Evolutionary conservation across 2,888 invertebrate species (phyloP).

Genomic region (Oscheius sp.): DNA sequence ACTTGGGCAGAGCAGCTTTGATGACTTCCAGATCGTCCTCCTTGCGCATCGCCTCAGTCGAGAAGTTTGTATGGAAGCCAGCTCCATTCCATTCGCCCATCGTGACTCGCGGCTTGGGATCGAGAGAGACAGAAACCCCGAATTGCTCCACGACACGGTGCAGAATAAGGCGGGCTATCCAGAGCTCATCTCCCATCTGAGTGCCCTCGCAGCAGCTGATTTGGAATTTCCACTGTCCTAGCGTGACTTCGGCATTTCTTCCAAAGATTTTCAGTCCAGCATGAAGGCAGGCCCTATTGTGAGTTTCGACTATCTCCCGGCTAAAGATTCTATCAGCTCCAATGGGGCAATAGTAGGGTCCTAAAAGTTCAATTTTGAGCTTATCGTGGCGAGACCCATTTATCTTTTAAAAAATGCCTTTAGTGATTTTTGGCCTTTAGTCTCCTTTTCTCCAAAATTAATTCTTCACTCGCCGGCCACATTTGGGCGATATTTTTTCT

Average conservation of each 20-base stretch:
- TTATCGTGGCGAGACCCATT: too few species aligned
- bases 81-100: conserved; percentile 87
- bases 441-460: too few species aligned
- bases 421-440: too few species aligned
- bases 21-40: conserved; percentile 56
- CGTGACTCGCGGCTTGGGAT: conserved; percentile 72
- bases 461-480: too few species aligned
- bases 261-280: conserved; percentile 91
- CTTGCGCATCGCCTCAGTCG: conserved; percentile 85
- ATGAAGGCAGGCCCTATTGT: conserved; percentile 90
- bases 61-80: conserved; percentile 94
- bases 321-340: conserved; percentile 93
- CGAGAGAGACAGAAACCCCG: conserved; percentile 72
- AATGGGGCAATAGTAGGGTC: conserved; percentile 90
- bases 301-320: conserved; percentile 92
- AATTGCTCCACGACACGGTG: conserved; percentile 72
- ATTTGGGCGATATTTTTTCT: too few species aligned
- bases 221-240: conserved; percentile 70
- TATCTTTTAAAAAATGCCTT: too few species aligned
- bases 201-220: conserved; percentile 74
- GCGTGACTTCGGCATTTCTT: conserved; percentile 80
- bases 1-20: conserved; percentile 74
- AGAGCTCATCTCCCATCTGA: conserved; percentile 73
- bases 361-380: too few species aligned
- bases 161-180: conserved; percentile 73